Conservation (phyloP, 2,888 invertebrate species). For the Lasioglossum vierecki region DNA sequence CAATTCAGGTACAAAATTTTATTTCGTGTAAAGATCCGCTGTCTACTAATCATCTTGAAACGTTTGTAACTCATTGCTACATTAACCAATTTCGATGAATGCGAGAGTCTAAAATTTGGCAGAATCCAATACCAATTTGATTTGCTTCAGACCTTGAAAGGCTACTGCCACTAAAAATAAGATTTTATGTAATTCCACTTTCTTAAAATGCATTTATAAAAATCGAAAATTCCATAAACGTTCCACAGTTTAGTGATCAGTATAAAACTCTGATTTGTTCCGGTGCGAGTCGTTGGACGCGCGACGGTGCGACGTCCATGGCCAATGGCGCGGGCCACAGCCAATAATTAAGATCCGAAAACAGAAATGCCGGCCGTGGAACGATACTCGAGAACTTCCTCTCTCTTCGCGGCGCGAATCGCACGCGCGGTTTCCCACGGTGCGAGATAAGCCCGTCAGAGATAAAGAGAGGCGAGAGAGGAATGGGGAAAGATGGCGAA, state of each 20-base stretch:
- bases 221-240: no score
- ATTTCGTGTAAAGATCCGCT: no score
- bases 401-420: conserved; percentile 71
- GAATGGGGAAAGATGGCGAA: conserved; percentile 34
- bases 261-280: neutral
- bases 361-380: conserved; percentile 50
- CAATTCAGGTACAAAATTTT: no score
- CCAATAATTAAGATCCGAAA: conserved; percentile 50
- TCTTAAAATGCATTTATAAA: no score
- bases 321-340: conserved; percentile 24
- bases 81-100: no score
- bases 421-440: conserved; percentile 77
- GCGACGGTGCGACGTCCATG: neutral
- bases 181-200: no score
- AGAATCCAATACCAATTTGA: no score
- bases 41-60: no score
- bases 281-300: neutral
- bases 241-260: neutral
- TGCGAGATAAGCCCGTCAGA: conserved; percentile 63
- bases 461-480: conserved; percentile 63
- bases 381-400: conserved; percentile 66
- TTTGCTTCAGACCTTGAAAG: no score
- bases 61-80: no score
- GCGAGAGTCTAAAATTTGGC: no score
- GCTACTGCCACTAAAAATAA: no score